Evolutionary conservation across 2,888 invertebrate genomes (phyloP), one percentile per base, ranked within the genome.

Genomic region (Sylvicola cinctus): DNA sequence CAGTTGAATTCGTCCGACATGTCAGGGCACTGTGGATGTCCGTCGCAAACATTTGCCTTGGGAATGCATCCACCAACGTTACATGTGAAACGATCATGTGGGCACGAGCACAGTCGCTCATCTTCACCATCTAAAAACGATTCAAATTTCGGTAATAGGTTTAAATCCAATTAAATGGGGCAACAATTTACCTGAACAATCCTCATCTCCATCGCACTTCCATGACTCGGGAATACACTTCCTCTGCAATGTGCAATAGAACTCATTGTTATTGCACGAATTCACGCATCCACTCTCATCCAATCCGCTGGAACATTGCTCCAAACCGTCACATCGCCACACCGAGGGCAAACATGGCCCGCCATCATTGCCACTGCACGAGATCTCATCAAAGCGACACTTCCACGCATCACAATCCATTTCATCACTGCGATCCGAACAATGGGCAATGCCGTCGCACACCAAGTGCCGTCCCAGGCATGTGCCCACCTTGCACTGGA

Each of bases 341-440:
- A 63, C 46, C 2, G 57, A 44, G 5, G 70, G 70, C 25, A 72
- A 61, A 44, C 72, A 72, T 28, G 64, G 57, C 16, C 60, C 60
- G 6, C 33, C 4, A 5, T 31, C 29, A 41, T 44, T 45, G 36
- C 51, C 51, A 43, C 50, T 52, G 38, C 70, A 71, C 12, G 60
- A 58, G 41, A 66, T 62, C 45, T 72, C 70, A 42, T 68, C 66
- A 38, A 58, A 59, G 16, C 54, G 51, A 42, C 70, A 70, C 33
- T 55, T 49, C 69, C 64, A 65, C 3, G 47, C 42, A 15, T 50
- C 56, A 46, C 70, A 70, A 37, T 60, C 52, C 7, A 48, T 44
- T 52, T 73, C 73, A 46, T 73, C 72, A 40, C 62, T 65, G 23
- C 66, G 65, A 45, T 72, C 70, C 31, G 62, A 60, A 44, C 72